phyloP scores from a whole-genome alignment of 2,113 vertebrate genomes.

The Mungos mungo region DNA sequence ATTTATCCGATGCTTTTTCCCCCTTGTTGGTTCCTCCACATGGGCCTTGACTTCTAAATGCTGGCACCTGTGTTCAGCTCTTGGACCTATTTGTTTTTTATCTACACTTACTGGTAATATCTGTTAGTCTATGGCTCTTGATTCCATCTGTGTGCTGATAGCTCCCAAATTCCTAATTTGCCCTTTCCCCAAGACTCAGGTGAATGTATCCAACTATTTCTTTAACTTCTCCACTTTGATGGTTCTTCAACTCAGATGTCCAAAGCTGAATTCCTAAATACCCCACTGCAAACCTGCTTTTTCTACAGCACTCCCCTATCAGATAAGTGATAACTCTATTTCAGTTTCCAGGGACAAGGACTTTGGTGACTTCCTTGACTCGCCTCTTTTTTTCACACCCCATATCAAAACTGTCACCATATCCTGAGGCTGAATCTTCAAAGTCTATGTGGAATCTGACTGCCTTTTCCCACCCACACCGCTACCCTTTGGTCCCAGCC shows the following conservation, averaged over 20 bases:
- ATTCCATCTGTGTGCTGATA: background rate
- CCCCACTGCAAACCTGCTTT: background rate
- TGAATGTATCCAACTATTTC: background rate
- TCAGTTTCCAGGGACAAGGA: background rate
- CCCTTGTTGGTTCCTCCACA: background rate
- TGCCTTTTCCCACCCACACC: background rate
- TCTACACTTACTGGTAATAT: background rate
- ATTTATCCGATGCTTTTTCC: background rate
- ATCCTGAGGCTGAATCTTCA: background rate
- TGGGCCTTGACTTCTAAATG: background rate
- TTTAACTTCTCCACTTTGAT: background rate
- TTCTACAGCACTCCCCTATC: background rate
- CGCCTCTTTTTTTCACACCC: background rate
- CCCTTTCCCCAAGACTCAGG: background rate
- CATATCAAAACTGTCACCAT: background rate
- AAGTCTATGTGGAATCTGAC: background rate
- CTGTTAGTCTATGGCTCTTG: background rate
- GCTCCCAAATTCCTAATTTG: background rate
- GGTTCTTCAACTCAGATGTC: background rate
- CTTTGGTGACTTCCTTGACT: background rate
- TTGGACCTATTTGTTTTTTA: background rate
- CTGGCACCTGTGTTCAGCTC: background rate
- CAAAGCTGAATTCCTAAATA: background rate
- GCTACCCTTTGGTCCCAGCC: background rate
- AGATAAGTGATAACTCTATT: background rate